phyloP scores from a whole-genome alignment of 2,113 vertebrate species.

The Heptranchias perlo region DNA sequence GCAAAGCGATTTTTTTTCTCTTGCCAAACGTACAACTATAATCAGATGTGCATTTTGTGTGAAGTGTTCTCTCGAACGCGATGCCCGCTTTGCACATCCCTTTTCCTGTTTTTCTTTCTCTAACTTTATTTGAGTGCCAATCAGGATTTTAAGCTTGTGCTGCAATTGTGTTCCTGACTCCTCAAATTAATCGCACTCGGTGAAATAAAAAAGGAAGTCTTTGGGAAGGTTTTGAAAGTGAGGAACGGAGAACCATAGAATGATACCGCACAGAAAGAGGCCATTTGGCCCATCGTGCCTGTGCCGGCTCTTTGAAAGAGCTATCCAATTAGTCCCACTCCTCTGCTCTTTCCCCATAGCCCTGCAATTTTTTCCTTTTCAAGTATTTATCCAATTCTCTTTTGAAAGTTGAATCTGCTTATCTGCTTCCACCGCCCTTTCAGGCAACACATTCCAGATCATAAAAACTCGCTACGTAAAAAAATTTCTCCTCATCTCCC shows the following conservation, averaged over 20 bases:
- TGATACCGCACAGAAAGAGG: neutral
- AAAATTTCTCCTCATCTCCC: neutral
- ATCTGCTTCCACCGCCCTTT: neutral
- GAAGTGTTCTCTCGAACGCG: too few species aligned
- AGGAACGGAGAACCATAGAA: neutral
- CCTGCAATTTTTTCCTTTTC: neutral
- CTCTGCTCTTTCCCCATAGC: neutral
- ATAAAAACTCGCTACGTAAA: neutral
- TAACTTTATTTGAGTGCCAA: neutral
- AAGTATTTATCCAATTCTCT: neutral
- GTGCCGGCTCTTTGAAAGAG: neutral
- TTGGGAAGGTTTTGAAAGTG: neutral
- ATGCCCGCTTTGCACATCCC: neutral
- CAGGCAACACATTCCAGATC: neutral
- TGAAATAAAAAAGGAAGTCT: neutral
- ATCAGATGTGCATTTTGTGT: neutral
- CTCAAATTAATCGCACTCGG: neutral
- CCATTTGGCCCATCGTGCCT: neutral
- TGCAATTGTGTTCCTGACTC: neutral
- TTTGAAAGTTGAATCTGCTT: neutral
- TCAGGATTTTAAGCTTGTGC: neutral
- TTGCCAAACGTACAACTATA: neutral
- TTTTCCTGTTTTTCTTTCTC: neutral
- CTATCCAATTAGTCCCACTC: too few species aligned
- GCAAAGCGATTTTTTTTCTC: neutral